A percentile compares a stretch with the other conserved stretches of the same genome.
Evolutionary conservation across 2,888 invertebrate genomes (phyloP).

Genomic region (Conus canariensis): DNA sequence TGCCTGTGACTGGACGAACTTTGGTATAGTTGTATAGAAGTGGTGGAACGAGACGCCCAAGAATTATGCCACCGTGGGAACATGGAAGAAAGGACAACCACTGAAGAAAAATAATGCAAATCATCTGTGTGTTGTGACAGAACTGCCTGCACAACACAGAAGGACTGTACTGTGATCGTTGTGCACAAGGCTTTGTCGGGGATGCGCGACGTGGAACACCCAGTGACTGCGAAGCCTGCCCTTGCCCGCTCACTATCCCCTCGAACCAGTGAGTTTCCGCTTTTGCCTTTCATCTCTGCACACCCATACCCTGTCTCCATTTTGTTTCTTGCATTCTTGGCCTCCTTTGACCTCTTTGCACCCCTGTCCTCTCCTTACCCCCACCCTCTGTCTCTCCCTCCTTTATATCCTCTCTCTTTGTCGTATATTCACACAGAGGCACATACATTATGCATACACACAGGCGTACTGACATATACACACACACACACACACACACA

Average conservation of each 20-base stretch:
- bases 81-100: background rate
- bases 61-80: background rate
- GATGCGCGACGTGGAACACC: conserved; percentile 87
- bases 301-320: background rate
- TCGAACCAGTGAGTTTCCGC: conserved; percentile 85
- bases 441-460: too few relatives aligned
- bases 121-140: conserved; percentile 6
- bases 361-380: background rate
- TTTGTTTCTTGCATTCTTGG: background rate
- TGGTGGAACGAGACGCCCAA: too few relatives aligned
- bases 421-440: conserved; percentile 75
- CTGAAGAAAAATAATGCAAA: background rate
- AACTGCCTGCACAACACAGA: conserved; percentile 78
- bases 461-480: too few relatives aligned
- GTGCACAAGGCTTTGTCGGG: conserved; percentile 89
- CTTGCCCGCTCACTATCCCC: conserved; percentile 90
- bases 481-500: too few relatives aligned
- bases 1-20: too few relatives aligned
- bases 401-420: background rate
- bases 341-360: background rate
- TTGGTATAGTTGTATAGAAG: too few relatives aligned
- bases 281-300: background rate
- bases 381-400: background rate
- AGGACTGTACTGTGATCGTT: conserved; percentile 81
- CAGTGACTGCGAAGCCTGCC: conserved; percentile 86